Percentiles rank a stretch among this genome's conserved stretches.
Evolutionary conservation across 2,797 vertebrate genomes (phyloP).

Genomic region (Tenualosa thibaudeaui): DNA sequence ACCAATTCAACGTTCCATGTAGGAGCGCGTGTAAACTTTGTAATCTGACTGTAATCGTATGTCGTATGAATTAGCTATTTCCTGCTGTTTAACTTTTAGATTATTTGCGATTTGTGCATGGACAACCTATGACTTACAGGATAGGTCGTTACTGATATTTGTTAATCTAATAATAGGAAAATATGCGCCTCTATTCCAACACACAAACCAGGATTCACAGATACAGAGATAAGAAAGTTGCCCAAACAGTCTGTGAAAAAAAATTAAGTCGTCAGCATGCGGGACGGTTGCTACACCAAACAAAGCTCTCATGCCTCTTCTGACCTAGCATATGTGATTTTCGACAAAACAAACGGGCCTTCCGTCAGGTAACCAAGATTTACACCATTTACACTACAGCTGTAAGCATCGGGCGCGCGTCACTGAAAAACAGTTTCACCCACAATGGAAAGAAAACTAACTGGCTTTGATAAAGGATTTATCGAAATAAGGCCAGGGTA

Average conservation of each 20-base stretch:
- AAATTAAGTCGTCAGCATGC: slow-evolving; percentile 58
- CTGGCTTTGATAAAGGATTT: not conserved
- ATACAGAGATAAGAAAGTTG: slow-evolving; percentile 59
- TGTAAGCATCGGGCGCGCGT: not conserved
- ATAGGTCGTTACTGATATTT: not conserved
- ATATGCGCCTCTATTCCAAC: not conserved
- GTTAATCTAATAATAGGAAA: not conserved
- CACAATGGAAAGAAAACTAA: not conserved
- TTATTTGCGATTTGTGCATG: not conserved
- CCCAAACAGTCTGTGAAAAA: slow-evolving; percentile 64
- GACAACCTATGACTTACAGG: not conserved
- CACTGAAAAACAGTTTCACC: not conserved
- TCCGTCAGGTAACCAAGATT: not conserved
- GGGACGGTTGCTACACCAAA: slow-evolving; percentile 48
- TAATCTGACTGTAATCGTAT: too few species aligned
- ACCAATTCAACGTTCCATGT: too few species aligned
- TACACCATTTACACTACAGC: not conserved
- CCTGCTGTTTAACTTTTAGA: too few species aligned
- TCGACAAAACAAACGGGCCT: slow-evolving; percentile 38
- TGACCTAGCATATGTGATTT: slow-evolving; percentile 44
- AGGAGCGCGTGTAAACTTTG: too few species aligned
- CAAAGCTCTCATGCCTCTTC: slow-evolving; percentile 43
- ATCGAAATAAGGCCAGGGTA: not conserved
- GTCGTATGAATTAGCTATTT: too few species aligned
- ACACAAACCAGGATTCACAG: not conserved